Base-by-base conservation (phyloP, 37 sponge, comb jelly and placozoan genomes). In the Chondrilla cf. caribensis region DNA sequence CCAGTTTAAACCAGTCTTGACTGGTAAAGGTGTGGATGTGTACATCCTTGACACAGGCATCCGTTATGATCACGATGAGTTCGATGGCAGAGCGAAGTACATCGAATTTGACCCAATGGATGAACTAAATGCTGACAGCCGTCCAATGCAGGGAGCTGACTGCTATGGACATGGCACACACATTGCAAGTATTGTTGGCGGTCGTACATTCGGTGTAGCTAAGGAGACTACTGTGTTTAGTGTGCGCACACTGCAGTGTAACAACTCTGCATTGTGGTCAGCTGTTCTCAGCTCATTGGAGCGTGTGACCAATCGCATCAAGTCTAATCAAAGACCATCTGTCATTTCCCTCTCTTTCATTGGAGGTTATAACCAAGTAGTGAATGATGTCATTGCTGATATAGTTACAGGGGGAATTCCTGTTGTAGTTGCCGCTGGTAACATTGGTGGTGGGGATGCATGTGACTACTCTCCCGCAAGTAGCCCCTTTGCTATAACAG, bases 121-220 rank as follows among this genome's bases (percentile, higher is more conserved):
- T 29, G 31, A 70, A 18, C 3, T 32, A 18, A 18, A 5, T 19
- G 71, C 38, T 3, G 21, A 18, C 5, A 37, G 39, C 7, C 7
- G 14, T 70, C 71, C 38, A 31, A 38, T 70, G 51, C 64, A 80
- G 21, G 93, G 93, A 0, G 18, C 60, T 11, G 93, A 92, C 42
- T 92, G 93, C 71, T 81, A 89, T 40, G 93, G 93, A 7, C 93
- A 92, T 70, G 93, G 93, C 1, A 92, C 93, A 0, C 93, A 92
- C 58, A 86, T 92, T 17, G 84, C 93, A 29, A 86, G 87, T 58
- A 55, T 92, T 11, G 60, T 81, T 65, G 93, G 84, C 8, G 93
- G 93, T 24, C 79, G 79, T 29, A 92, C 86, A 28, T 89, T 79
- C 59, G 93, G 93, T 5, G 58, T 81, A 39, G 93, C 93, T 6